Base-by-base conservation (phyloP, 2,888 invertebrate genomes). In the Athrips mouffetella region DNA sequence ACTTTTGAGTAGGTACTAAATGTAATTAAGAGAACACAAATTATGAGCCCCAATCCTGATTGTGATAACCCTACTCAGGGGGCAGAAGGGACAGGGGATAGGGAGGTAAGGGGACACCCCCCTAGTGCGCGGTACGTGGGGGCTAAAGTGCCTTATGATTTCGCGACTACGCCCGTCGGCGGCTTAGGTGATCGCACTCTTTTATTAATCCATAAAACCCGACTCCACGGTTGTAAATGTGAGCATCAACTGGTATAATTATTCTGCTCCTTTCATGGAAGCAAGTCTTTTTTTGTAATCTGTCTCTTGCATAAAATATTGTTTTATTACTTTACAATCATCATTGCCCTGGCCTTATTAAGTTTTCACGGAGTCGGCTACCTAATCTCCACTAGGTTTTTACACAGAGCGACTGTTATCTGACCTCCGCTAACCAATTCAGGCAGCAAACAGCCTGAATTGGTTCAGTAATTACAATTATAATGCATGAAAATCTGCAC, bases 71-170 rank as follows among this genome's bases (percentile, higher is more conserved):
- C 37, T 37, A 37, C 18, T 3, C 18, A 2, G 8, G 5, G n/a
- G 37, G 18, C 47, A 47, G 31, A 45, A 18, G 21, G 37, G 37
- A 37, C 37, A 37, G 37, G 35, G 11, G 39, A 11, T 11, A 16
- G 29, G 48, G 45, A 40, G 31, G 25, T 40, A 18, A 27, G 21
- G 21, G 18, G 25, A n/a, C 44, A 47, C 35, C 59, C 57, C 48
- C 49, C 51, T 48, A 30, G 73, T 74, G 74, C 69, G 70, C 69
- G 70, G 67, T n/a, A n/a, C n/a, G n/a, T n/a, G n/a, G 69, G 73
- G 76, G 76, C 73, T 73, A 70, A 77, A 80, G 73, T 76, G 74
- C 76, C 78, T 78, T 78, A 79, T 80, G 79, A 80, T 79, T 76
- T 70, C 63, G 73, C 73, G 70, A 73, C 67, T 75, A 67, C 59